These are phyloP conservation scores for Aythya baeri DNA, from an alignment of 2,113 vertebrate genomes.

Conservation along the genomic window DNA sequence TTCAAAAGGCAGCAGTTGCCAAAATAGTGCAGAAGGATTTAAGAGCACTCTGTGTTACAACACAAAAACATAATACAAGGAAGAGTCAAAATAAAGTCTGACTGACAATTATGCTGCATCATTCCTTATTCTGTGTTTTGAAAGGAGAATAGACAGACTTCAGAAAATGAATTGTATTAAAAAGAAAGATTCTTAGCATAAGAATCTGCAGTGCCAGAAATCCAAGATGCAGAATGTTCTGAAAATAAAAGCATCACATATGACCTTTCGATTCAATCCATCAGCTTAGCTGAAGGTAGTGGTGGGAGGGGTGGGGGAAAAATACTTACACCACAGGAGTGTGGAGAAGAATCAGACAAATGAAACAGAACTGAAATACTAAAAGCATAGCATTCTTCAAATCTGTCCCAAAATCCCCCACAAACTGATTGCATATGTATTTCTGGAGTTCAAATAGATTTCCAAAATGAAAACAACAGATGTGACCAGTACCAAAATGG, in stretches of 20 bases:
- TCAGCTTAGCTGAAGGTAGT: background rate
- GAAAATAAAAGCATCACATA: background rate
- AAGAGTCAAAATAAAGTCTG: slow-evolving; percentile 12
- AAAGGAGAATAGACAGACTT: background rate
- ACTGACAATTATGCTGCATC: background rate
- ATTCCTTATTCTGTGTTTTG: background rate
- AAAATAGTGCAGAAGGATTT: background rate
- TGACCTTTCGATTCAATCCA: slow-evolving; percentile 9
- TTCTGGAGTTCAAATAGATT: background rate
- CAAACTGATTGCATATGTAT: background rate
- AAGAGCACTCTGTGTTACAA: background rate
- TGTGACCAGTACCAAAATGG: slow-evolving; percentile 13
- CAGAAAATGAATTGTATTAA: background rate
- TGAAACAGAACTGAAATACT: background rate
- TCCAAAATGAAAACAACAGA: slow-evolving; percentile 39
- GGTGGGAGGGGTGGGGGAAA: too few relatives aligned
- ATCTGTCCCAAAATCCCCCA: background rate
- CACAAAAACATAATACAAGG: background rate
- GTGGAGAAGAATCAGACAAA: slow-evolving; percentile 17
- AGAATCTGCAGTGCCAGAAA: background rate
- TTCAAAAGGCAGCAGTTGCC: background rate
- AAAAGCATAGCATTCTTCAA: background rate
- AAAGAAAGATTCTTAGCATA: background rate
- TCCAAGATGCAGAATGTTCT: background rate
- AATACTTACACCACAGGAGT: background rate